These are phyloP conservation scores for Drosophila fungiperda DNA, from an alignment of 2,888 invertebrate genomes.

Conservation along the genomic window DNA sequence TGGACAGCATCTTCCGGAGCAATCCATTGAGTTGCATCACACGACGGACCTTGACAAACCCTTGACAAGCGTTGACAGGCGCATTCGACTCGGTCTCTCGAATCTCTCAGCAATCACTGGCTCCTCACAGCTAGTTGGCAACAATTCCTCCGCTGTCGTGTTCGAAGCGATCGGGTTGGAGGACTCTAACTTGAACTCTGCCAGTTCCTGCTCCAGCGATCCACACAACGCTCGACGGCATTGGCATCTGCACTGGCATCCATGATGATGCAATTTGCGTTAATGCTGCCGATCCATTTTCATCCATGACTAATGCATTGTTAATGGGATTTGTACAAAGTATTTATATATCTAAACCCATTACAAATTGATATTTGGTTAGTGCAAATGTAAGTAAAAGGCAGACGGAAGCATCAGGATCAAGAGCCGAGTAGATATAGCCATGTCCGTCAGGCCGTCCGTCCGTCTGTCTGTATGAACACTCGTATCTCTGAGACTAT, in stretches of 20 bases:
- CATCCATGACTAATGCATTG: conserved; percentile 88
- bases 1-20: conserved; percentile 3
- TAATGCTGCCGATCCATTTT: conserved; percentile 90
- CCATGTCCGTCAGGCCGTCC: too few relatives aligned
- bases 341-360: too few relatives aligned
- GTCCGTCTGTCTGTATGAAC: too few relatives aligned
- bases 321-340: conserved; percentile 87
- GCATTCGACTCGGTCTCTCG: neutral
- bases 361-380: too few relatives aligned
- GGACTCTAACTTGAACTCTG: conserved; percentile 83
- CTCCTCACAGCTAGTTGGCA: neutral
- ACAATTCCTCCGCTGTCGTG: neutral
- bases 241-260: conserved; percentile 87
- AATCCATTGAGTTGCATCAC: conserved; percentile 14
- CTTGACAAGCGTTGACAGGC: too few relatives aligned
- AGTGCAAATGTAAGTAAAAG: too few relatives aligned
- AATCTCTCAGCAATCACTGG: neutral
- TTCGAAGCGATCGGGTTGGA: neutral
- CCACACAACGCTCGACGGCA: conserved; percentile 92
- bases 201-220: conserved; percentile 89
- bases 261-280: conserved; percentile 92
- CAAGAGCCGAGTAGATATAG: too few relatives aligned
- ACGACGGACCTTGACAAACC: conserved; percentile 4
- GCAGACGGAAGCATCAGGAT: too few relatives aligned
- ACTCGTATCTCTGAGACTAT: too few relatives aligned